These are phyloP conservation scores for Lochmaea capreae DNA, from an alignment of 2,888 invertebrate genomes.

Conservation along the genomic window DNA sequence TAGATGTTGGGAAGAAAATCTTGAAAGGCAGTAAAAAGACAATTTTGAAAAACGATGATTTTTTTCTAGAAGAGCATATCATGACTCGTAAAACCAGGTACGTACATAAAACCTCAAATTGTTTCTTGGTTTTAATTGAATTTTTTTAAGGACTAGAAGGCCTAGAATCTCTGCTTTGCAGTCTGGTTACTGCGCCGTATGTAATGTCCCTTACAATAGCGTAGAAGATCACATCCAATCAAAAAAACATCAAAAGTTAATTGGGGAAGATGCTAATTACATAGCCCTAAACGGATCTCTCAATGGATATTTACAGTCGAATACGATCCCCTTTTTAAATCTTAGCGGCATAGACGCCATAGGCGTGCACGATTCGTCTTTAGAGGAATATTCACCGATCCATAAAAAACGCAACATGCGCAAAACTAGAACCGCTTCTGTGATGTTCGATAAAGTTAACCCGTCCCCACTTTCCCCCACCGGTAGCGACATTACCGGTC, in stretches of 20 bases:
- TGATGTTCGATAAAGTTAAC: conserved; percentile 44
- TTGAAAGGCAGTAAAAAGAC: conserved; percentile 8
- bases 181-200: conserved; percentile 83
- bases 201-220: conserved; percentile 79
- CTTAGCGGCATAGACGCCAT: conserved; percentile 67
- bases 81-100: conserved; percentile 59
- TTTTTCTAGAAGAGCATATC: conserved; percentile 51
- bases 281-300: conserved; percentile 76
- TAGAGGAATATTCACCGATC: conserved; percentile 50
- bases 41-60: conserved; percentile 35
- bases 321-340: conserved; percentile 77
- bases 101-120: not conserved
- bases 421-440: conserved; percentile 48
- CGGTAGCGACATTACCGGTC: conserved; percentile 57
- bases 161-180: conserved; percentile 61
- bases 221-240: conserved; percentile 78
- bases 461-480: conserved; percentile 53
- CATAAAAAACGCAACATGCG: conserved; percentile 49
- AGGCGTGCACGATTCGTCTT: conserved; percentile 49
- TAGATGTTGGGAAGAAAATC: conserved; percentile 28
- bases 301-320: conserved; percentile 72
- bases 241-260: conserved; percentile 79
- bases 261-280: conserved; percentile 80
- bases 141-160: conserved; percentile 49
- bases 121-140: not conserved